These are phyloP conservation scores for Astreopora myriophthalma DNA, from an alignment of 64 coral and sea anemone genomes.

Conservation along the genomic window DNA sequence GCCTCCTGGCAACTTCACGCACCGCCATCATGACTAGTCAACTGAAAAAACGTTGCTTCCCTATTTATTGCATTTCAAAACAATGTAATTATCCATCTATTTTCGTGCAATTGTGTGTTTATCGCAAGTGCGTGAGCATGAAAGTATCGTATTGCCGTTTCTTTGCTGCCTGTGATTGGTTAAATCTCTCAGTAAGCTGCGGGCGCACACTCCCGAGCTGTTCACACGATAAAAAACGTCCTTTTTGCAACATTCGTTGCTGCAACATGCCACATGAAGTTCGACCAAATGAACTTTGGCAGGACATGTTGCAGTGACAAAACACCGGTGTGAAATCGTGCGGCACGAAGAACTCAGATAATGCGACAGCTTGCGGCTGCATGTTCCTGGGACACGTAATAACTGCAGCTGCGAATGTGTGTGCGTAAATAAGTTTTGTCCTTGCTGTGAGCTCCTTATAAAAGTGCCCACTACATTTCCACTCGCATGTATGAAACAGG, in stretches of 20 bases:
- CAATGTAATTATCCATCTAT: slow-evolving; percentile 26
- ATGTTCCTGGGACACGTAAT: background rate
- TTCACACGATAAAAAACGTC: slow-evolving; percentile 14
- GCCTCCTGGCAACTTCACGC: too few species aligned
- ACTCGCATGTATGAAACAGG: background rate
- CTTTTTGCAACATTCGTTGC: slow-evolving; percentile 47
- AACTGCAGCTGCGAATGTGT: slow-evolving; percentile 6
- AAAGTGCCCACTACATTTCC: background rate
- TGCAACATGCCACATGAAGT: slow-evolving; percentile 57
- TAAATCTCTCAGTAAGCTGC: slow-evolving; percentile 16
- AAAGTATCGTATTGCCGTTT: slow-evolving; percentile 48
- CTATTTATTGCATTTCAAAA: slow-evolving; percentile 37
- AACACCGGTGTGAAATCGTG: too few species aligned
- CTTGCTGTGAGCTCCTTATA: background rate
- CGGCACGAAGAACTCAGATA: too few species aligned
- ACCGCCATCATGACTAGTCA: too few species aligned
- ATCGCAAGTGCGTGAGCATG: slow-evolving; percentile 16
- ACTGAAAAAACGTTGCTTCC: background rate
- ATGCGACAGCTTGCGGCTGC: background rate
- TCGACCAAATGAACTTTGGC: slow-evolving; percentile 8
- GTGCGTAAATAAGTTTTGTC: slow-evolving; percentile 19
- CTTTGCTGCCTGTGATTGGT: slow-evolving; percentile 23
- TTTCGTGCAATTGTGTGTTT: slow-evolving; percentile 25
- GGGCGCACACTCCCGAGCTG: slow-evolving; percentile 30
- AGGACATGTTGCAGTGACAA: too few species aligned